phyloP scores from a whole-genome alignment of 2,113 vertebrate genomes.

The Acinonyx jubatus region DNA sequence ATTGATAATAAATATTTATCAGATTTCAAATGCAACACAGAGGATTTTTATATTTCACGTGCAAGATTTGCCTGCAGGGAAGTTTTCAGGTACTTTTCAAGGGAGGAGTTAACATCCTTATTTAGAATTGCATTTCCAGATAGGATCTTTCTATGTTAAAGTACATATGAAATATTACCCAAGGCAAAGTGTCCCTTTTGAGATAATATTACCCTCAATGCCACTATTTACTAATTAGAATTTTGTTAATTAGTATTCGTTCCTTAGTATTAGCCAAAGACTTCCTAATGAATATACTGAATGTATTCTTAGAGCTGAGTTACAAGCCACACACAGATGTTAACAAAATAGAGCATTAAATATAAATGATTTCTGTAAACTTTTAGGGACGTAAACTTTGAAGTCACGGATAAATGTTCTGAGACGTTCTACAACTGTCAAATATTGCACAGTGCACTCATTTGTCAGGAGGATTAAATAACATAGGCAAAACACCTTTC shows the following conservation, averaged over 20 bases:
- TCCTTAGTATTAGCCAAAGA: neutral
- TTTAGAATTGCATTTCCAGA: slow-evolving; percentile 75
- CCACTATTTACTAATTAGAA: neutral
- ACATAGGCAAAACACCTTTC: neutral
- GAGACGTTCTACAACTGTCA: neutral
- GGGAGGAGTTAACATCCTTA: slow-evolving; percentile 79
- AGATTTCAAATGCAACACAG: slow-evolving; percentile 86
- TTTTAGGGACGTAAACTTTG: neutral
- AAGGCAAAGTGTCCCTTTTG: neutral
- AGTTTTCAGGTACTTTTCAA: slow-evolving; percentile 83
- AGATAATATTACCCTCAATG: neutral
- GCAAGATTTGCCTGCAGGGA: slow-evolving; percentile 83
- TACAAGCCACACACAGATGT: neutral
- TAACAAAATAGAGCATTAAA: neutral
- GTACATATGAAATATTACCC: slow-evolving; percentile 42
- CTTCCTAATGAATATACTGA: neutral
- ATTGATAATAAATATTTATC: slow-evolving; percentile 91
- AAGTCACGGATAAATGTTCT: neutral
- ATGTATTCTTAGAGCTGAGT: neutral
- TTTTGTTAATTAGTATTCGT: slow-evolving; percentile 27
- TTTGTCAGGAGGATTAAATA: neutral
- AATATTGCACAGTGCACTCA: accelerated
- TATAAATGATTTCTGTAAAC: neutral
- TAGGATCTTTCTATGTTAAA: neutral
- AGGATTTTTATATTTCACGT: slow-evolving; percentile 85